Conservation (phyloP, 1,140 invertebrate genomes). For the Ostrea edulis region DNA sequence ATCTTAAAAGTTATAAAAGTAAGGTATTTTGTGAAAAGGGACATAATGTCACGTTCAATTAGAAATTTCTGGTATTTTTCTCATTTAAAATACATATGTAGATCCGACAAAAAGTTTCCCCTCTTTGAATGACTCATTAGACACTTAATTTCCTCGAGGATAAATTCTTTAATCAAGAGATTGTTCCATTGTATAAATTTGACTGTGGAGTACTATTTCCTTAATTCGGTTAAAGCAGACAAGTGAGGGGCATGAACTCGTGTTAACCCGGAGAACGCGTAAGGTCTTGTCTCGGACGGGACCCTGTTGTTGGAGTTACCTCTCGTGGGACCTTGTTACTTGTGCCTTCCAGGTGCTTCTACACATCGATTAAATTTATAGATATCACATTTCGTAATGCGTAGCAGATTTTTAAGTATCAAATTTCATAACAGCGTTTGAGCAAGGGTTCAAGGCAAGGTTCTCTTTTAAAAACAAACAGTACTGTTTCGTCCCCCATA, state of each 20-base stretch:
- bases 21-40: too few species aligned
- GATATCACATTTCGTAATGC: constrained; percentile 29
- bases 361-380: neutral
- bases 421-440: constrained; percentile 21
- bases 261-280: neutral
- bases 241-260: neutral
- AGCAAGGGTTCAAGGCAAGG: constrained; percentile 2
- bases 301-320: neutral
- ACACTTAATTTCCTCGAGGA: too few species aligned
- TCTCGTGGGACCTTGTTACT: neutral
- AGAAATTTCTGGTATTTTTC: too few species aligned
- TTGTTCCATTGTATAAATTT: too few species aligned
- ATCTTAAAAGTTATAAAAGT: too few species aligned
- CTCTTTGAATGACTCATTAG: too few species aligned
- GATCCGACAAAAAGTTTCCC: too few species aligned
- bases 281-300: neutral
- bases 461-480: constrained; percentile 26
- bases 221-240: too few species aligned
- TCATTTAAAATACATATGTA: too few species aligned
- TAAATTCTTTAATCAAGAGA: too few species aligned
- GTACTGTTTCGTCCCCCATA: neutral
- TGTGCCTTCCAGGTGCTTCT: neutral
- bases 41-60: too few species aligned
- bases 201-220: too few species aligned
- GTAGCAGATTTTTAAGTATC: neutral